Evolutionary conservation across 2,797 vertebrate species (phyloP), one percentile per base, ranked within the genome.

Genomic region (Lacerta viridis): DNA sequence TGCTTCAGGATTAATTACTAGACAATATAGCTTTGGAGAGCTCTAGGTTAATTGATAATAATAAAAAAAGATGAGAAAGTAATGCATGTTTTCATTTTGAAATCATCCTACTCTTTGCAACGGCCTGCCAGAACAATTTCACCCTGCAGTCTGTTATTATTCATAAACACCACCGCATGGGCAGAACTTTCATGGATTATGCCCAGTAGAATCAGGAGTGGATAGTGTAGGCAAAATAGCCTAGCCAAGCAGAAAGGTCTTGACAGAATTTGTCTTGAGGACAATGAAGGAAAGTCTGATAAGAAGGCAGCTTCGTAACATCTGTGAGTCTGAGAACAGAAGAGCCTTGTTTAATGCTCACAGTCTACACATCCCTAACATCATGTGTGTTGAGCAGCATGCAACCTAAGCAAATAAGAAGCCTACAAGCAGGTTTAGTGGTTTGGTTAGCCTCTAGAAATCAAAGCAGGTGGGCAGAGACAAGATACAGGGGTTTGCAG

Each of bases 11-110:
- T 81, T 18, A 68, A 82, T 87, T 71, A 9, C 6, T 72, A 36
- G 17, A 27, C 3, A 39, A n/a, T 17, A 33, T 82, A 80, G 7
- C 41, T 3, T 0, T 59, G 7, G 59, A 13, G n/a, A 29, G n/a
- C 20, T 18, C 9, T 88, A 68, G 86, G 11, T 72, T 88, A 46
- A 87, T 75, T 91, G 50, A 76, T 90, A 85, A 36, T n/a, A 87
- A 23, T 55, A 83, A 33, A 87, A 87, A 85, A 36, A 0, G 18
- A 75, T 72, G 78, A 91, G 33, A 41, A 15, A 91, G 92, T 39
- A n/a, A 71, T 89, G 83, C 86, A 41, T 84, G 27, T 20, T 83
- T 68, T 69, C 33, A 15, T 11, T 59, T 36, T 59, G n/a, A 69
- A 88, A 61, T 79, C 27, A 78, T 59, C 46, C 11, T 8, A 27